Conservation (phyloP, 2,113 vertebrate genomes). For the Pyrgilauda ruficollis region DNA sequence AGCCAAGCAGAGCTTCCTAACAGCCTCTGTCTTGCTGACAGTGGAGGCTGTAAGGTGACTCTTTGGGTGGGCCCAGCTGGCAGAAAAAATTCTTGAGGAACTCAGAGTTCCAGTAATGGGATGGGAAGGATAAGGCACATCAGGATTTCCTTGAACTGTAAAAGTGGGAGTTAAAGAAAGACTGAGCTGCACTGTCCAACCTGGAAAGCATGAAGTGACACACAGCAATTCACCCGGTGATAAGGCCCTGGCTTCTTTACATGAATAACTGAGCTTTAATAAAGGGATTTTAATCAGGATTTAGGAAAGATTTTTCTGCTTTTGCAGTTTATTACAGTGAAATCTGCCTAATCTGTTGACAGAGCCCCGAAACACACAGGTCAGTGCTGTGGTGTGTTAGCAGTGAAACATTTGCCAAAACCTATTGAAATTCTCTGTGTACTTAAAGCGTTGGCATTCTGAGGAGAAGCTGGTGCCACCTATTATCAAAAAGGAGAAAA, state of each 20-base stretch:
- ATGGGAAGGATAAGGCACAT: not conserved
- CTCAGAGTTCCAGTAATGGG: not conserved
- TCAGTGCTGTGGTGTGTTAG: not conserved
- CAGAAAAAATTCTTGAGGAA: not conserved
- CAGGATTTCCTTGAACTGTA: not conserved
- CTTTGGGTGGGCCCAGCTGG: not conserved
- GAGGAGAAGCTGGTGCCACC: conserved; percentile 39
- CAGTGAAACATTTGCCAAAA: not conserved
- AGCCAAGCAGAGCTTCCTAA: not conserved
- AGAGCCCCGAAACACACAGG: conserved; percentile 1
- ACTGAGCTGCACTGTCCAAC: not conserved
- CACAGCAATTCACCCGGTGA: not conserved
- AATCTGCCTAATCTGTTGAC: not conserved
- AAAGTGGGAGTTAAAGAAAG: not conserved
- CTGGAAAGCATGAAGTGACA: not conserved
- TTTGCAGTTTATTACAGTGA: not conserved
- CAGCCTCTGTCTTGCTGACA: not conserved
- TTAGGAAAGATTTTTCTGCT: not conserved
- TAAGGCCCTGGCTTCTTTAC: not conserved
- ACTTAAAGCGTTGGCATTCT: not conserved
- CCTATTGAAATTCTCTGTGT: not conserved
- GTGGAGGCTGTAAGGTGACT: not conserved
- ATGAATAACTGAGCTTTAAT: not conserved
- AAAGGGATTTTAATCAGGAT: not conserved
- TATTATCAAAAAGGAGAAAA: conserved; percentile 3